Base-by-base conservation (phyloP, 2,797 vertebrate species). In the Merluccius polli region DNA sequence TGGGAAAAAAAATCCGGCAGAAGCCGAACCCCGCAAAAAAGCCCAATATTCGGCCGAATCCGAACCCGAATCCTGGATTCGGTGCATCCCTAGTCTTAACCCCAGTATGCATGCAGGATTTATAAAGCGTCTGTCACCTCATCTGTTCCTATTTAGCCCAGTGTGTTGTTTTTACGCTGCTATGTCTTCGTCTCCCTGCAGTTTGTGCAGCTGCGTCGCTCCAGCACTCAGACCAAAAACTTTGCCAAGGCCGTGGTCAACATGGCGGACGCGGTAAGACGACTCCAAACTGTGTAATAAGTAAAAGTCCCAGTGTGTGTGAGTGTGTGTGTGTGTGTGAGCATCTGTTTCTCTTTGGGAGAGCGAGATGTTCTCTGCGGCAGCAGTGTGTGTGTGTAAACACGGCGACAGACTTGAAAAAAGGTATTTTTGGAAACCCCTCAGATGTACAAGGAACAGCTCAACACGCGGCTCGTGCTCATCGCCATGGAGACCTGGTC, bases 401-500 rank as follows among this genome's bases (percentile, higher is more conserved):
- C 41, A 70, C 74, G 65, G 2, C 16, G 27, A 32, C 68, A 79
- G 31, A 67, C 3, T 15, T 30, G 24, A 68, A 82, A 76, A 82
- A 67, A 75, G 77, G 13, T 70, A 38, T 77, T 79, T 84, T 77
- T 44, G 75, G 65, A 79, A 70, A 27, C 41, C 36, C 10, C 75
- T 31, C 85, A 98, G 96, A 96, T 98, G 87, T 98, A 95, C 89
- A 97, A 96, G 92, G 96, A 97, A 74, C 97, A 98, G 89, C 93
- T 98, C 81, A 98, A 97, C 88, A 98, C 96, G 0, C 94, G 95
- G 78, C 96, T 98, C 21, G 96, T 98, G 81, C 90, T 98, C 84
- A 96, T 98, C 70, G 96, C 96, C 89, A 97, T 98, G 97, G 96
- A 98, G 90, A 98, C 96, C 0, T 98, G 96, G 96, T 93, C 93